These are phyloP conservation scores for Lasioglossum albipes DNA, from an alignment of 1,140 invertebrate species.

Conservation along the genomic window DNA sequence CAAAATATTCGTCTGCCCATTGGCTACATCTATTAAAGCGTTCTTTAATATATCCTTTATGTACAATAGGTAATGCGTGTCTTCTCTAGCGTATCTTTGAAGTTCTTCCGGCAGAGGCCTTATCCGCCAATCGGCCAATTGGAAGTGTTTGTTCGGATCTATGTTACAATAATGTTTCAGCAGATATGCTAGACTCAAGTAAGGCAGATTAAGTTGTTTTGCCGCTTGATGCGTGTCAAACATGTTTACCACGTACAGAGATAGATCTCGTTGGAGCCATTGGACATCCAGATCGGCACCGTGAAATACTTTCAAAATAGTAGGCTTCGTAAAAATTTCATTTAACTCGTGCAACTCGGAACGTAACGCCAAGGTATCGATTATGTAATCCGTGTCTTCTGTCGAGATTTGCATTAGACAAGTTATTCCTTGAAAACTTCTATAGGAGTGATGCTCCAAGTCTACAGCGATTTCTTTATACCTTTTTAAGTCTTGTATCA, in stretches of 20 bases:
- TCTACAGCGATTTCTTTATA: conserved; percentile 91
- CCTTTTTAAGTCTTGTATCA: conserved; percentile 85
- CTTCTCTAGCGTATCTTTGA: conserved; percentile 93
- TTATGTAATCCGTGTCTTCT: conserved; percentile 90
- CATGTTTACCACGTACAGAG: conserved; percentile 97
- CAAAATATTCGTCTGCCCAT: conserved; percentile 86
- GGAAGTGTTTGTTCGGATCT: conserved; percentile 92
- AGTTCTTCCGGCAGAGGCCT: conserved; percentile 93
- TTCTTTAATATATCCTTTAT: conserved; percentile 92
- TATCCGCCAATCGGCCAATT: conserved; percentile 98
- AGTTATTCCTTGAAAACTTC: conserved; percentile 91
- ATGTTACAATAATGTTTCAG: conserved; percentile 90
- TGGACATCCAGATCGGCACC: conserved; percentile 93
- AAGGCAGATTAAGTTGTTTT: conserved; percentile 86
- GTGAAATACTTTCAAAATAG: conserved; percentile 97
- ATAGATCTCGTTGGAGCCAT: conserved; percentile 98
- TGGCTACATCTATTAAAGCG: conserved; percentile 87
- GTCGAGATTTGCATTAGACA: conserved; percentile 98
- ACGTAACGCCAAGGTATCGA: conserved; percentile 92
- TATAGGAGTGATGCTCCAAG: conserved; percentile 93
- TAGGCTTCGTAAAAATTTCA: conserved; percentile 94
- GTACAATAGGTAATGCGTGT: conserved; percentile 97
- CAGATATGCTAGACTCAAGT: conserved; percentile 89
- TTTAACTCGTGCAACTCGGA: conserved; percentile 92
- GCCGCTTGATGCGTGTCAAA: conserved; percentile 97